Percentiles rank a stretch among this genome's conserved stretches.
Evolutionary conservation across 2,113 vertebrate species (phyloP).

Genomic region (Synodontis membranacea): DNA sequence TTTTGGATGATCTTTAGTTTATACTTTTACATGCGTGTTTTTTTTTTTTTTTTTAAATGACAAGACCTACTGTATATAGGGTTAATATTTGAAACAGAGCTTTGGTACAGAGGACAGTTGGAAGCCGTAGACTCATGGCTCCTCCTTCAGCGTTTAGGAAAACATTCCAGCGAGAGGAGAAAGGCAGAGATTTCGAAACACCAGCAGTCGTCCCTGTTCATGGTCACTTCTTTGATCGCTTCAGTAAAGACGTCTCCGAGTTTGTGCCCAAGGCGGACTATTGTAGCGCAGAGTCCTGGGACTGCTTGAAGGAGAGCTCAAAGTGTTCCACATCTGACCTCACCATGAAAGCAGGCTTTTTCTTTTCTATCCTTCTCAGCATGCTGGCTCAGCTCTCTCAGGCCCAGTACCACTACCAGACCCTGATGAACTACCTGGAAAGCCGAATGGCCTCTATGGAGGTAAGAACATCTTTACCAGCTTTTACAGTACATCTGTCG

Average conservation of each 20-base stretch:
- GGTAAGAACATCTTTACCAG: conserved; percentile 65
- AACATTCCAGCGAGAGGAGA: conserved; percentile 76
- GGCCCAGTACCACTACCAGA: conserved; percentile 76
- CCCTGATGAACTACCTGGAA: conserved; percentile 78
- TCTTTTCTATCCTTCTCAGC: conserved; percentile 63
- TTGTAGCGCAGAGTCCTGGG: not conserved
- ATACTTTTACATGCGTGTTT: not conserved
- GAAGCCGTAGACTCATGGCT: conserved; percentile 63
- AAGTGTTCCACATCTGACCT: conserved; percentile 43
- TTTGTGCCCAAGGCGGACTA: not conserved
- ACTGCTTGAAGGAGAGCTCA: conserved; percentile 10
- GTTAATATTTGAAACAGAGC: conserved; percentile 28
- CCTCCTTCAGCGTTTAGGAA: conserved; percentile 76
- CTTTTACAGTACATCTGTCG: not conserved
- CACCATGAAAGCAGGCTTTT: conserved; percentile 68
- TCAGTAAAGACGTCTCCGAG: conserved; percentile 40
- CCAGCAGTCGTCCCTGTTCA: conserved; percentile 50
- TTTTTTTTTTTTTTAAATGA: not conserved
- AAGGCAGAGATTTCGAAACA: conserved; percentile 64
- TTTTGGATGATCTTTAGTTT: too few relatives aligned
- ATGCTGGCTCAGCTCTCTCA: conserved; percentile 54
- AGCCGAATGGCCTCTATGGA: conserved; percentile 75
- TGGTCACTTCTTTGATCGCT: conserved; percentile 50
- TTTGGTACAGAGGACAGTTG: conserved; percentile 49
- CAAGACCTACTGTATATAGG: not conserved